Percentiles rank a stretch among this genome's conserved stretches.
Evolutionary conservation across 2,113 vertebrate genomes (phyloP).

Genomic region (Nestor notabilis): DNA sequence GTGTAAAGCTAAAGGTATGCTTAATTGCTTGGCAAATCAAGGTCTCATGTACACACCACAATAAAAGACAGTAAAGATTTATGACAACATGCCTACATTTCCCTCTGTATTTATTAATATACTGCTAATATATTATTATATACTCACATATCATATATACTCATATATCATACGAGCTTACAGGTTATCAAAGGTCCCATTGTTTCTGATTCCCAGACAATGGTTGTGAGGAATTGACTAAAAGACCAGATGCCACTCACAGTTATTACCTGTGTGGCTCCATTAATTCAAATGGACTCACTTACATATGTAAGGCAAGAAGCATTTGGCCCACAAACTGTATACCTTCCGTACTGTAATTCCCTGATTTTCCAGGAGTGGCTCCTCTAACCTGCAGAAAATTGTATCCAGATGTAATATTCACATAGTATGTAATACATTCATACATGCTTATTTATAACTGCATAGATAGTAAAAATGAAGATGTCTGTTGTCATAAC

Average conservation of each 20-base stretch:
- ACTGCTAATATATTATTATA: neutral
- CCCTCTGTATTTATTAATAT: neutral
- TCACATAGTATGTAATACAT: neutral
- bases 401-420: neutral
- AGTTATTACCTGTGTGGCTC: neutral
- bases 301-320: neutral
- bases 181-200: neutral
- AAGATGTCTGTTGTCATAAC: slow-evolving; percentile 11
- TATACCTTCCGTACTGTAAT: neutral
- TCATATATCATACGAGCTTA: neutral
- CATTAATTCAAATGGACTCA: neutral
- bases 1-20: neutral
- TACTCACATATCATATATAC: neutral
- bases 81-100: neutral
- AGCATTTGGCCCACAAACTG: neutral
- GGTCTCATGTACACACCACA: neutral
- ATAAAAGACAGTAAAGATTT: neutral
- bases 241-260: neutral
- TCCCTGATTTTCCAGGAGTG: neutral
- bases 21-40: neutral
- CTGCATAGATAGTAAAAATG: neutral
- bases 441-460: neutral
- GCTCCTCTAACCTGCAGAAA: neutral
- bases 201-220: neutral
- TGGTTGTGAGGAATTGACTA: neutral